Evolutionary conservation across 2,113 vertebrate species (phyloP), one percentile per base, ranked within the genome.

Genomic region (Xiphophorus hellerii): DNA sequence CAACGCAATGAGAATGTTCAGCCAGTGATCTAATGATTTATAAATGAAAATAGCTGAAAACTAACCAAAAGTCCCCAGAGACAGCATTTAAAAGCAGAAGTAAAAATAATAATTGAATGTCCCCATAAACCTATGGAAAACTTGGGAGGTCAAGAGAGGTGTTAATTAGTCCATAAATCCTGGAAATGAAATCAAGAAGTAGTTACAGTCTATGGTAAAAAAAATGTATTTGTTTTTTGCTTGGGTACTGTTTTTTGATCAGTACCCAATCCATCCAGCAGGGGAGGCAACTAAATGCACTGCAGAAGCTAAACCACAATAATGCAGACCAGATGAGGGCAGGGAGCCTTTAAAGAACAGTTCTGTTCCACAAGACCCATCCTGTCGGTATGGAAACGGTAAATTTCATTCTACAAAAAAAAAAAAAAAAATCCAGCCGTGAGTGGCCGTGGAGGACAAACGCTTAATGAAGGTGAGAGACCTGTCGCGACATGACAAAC

Each of bases 261-360:
- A 86, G 64, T 78, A 58, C 66, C 42, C n/a, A 6, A 28, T 27
- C 10, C 0, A 25, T 72, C 76, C 85, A 86, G 67, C 54, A 87
- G 76, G 71, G 62, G 82, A 67, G 17, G 37, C 3, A 33, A n/a
- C 51, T 58, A 14, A 29, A 9, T 35, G 8, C 29, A 39, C 4
- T n/a, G 37, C 60, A 64, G 76, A 62, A 73, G 30, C 25, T 1
- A 39, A 70, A 69, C 33, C 77, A 64, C 28, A 73, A 51, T 71
- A 63, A 71, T 78, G 68, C 5, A 60, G 63, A 79, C 71, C 71
- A 77, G 68, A 65, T 35, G 62, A 80, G 73, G 69, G 42, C 51
- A 62, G 60, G 48, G 66, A 29, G 44, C 39, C 11, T 69, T 62
- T 27, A 81, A 0, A 30, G 11, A 54, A 15, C 39, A 30, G 58